phyloP scores from a whole-genome alignment of 2,113 vertebrate species.

The Balaeniceps rex region DNA sequence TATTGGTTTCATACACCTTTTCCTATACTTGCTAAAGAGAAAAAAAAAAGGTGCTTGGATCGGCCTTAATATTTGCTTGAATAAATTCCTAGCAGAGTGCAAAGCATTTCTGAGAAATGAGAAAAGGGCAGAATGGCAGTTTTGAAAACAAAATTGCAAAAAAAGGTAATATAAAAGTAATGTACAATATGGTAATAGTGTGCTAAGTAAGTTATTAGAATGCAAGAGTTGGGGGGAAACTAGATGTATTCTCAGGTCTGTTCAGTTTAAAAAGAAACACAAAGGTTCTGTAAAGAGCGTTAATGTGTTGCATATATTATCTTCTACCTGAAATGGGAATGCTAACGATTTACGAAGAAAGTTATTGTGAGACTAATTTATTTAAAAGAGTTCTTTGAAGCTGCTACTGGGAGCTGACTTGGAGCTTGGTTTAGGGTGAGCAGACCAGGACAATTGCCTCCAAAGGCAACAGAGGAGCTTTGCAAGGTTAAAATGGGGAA shows the following conservation, averaged over 20 bases:
- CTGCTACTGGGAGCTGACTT: background rate
- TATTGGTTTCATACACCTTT: background rate
- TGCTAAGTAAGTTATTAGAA: slow-evolving; percentile 65
- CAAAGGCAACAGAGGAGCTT: background rate
- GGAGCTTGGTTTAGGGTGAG: background rate
- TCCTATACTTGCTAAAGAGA: background rate
- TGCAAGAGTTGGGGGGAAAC: background rate
- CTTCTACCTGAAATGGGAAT: slow-evolving; percentile 48
- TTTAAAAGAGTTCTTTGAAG: slow-evolving; percentile 31
- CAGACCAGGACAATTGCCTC: background rate
- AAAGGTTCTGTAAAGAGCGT: slow-evolving; percentile 9
- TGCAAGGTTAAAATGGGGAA: background rate
- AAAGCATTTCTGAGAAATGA: slow-evolving; percentile 32
- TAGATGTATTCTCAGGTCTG: slow-evolving; percentile 20
- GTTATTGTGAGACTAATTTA: slow-evolving; percentile 29
- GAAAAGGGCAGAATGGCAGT: slow-evolving; percentile 40
- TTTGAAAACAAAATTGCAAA: slow-evolving; percentile 58
- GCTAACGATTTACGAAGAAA: slow-evolving; percentile 1
- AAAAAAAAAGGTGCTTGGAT: background rate
- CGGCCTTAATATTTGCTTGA: background rate
- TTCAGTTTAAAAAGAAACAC: slow-evolving; percentile 50
- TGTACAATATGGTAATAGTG: slow-evolving; percentile 14
- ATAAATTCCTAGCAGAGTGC: background rate
- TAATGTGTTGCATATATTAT: slow-evolving; percentile 62
- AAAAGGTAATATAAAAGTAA: slow-evolving; percentile 43